These are phyloP conservation scores for Bombus soroeensis DNA, from an alignment of 1,140 invertebrate species.

Conservation along the genomic window DNA sequence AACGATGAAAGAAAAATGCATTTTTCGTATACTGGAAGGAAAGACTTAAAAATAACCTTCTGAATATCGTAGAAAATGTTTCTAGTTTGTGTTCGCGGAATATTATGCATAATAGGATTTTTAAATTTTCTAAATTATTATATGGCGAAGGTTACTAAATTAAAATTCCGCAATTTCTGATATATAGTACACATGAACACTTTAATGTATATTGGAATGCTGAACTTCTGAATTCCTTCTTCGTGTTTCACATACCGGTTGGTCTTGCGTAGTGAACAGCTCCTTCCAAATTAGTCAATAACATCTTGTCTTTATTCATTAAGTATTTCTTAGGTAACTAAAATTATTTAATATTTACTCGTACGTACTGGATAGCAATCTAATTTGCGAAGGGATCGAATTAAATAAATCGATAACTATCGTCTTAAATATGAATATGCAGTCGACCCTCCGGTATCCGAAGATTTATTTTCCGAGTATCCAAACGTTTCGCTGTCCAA, in stretches of 20 bases:
- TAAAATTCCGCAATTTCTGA: neutral
- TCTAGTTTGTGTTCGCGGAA: neutral
- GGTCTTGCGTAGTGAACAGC: neutral
- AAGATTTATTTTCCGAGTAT: too few species aligned
- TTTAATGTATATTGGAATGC: neutral
- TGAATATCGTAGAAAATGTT: neutral
- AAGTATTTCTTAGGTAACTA: neutral
- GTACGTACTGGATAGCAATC: neutral
- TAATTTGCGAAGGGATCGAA: neutral
- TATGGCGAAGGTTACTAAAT: neutral
- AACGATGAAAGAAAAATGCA: neutral
- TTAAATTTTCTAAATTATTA: neutral
- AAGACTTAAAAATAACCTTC: neutral
- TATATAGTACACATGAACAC: neutral
- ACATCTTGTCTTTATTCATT: neutral
- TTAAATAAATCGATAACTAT: neutral
- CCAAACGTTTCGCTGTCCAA: too few species aligned
- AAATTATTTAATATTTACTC: neutral
- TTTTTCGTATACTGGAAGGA: neutral
- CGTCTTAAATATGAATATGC: neutral
- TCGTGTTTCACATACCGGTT: neutral
- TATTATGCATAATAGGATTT: neutral
- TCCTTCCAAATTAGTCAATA: neutral
- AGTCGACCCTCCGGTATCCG: too few species aligned
- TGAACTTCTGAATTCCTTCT: neutral